These are phyloP conservation scores for Rhodinocichla rosea DNA, from an alignment of 2,113 vertebrate genomes.

Conservation along the genomic window DNA sequence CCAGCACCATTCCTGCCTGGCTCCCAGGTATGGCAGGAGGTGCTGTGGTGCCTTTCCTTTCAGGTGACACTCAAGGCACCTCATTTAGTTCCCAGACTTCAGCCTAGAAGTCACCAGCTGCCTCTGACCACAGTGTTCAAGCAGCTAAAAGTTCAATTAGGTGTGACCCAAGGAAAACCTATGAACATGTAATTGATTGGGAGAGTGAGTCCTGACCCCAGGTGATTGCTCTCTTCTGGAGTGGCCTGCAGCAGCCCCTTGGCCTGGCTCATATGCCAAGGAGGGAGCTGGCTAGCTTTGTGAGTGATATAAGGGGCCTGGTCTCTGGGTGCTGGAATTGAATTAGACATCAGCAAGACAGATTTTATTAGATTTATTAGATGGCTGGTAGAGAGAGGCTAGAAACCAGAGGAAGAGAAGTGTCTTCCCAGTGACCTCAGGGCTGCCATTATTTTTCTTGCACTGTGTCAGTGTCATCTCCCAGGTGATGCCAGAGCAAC, in stretches of 20 bases:
- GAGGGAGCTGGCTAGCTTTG: not conserved
- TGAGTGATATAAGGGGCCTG: not conserved
- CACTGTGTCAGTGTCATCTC: not conserved
- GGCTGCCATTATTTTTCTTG: not conserved
- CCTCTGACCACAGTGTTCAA: not conserved
- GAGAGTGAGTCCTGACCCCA: not conserved
- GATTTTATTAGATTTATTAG: slow-evolving; percentile 38
- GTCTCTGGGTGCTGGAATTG: slow-evolving; percentile 11
- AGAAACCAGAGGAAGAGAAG: not conserved
- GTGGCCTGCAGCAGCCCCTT: not conserved
- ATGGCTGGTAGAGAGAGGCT: not conserved
- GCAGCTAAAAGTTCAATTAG: not conserved
- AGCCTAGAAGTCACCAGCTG: not conserved
- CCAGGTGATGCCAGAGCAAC: not conserved
- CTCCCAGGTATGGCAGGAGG: not conserved
- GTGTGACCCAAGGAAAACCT: not conserved
- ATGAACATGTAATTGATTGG: not conserved
- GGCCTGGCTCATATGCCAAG: not conserved
- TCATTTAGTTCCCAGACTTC: not conserved
- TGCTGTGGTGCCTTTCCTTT: not conserved
- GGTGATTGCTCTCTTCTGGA: not conserved
- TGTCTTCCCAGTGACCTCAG: not conserved
- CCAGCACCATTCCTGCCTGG: not conserved
- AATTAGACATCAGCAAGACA: slow-evolving; percentile 32
- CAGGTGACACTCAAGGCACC: not conserved